Conservation (phyloP, 1,140 invertebrate species). For the Sarcophaga bullata region DNA sequence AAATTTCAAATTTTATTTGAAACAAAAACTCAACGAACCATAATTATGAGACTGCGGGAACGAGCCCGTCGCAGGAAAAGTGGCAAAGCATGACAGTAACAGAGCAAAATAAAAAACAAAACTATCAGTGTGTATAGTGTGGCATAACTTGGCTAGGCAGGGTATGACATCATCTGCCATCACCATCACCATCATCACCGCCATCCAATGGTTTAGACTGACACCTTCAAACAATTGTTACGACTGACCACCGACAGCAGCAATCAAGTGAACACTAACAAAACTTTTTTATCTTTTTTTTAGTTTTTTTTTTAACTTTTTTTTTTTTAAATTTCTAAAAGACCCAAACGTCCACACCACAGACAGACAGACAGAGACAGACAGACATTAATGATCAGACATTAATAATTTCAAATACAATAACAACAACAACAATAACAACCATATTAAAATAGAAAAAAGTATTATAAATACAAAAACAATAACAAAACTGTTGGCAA, state of each 20-base stretch:
- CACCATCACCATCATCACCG: slow-evolving; percentile 10
- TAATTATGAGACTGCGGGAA: neutral
- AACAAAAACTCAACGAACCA: neutral
- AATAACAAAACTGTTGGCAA: neutral
- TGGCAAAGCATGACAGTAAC: too few species aligned
- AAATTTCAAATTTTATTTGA: too few species aligned
- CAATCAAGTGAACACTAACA: slow-evolving; percentile 12
- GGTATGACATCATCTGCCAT: slow-evolving; percentile 31
- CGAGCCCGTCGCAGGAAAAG: neutral
- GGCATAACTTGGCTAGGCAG: neutral
- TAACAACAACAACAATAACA: neutral
- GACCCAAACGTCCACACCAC: neutral
- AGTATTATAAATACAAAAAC: neutral
- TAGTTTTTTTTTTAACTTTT: neutral
- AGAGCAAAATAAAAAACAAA: too few species aligned
- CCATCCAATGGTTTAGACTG: neutral
- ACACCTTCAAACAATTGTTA: slow-evolving; percentile 17
- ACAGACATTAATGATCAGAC: neutral
- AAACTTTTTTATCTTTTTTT: slow-evolving; percentile 5
- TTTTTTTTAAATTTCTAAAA: neutral
- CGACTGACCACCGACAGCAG: neutral
- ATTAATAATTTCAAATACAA: neutral
- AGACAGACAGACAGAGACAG: neutral
- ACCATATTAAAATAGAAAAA: neutral
- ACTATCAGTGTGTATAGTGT: neutral